Conservation (phyloP, 1,140 invertebrate species). For the Apis florea region DNA sequence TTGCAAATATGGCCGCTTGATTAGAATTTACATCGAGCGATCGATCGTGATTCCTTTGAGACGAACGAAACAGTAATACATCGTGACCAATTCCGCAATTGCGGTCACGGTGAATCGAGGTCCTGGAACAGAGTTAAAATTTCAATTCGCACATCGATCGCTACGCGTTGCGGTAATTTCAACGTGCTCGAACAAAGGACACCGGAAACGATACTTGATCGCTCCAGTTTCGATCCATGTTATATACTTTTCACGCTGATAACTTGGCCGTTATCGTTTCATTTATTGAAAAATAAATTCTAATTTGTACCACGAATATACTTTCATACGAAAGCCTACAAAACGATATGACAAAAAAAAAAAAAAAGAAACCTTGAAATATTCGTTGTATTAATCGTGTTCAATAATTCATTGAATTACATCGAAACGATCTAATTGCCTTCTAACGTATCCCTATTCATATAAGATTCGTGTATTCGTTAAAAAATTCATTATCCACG, state of each 20-base stretch:
- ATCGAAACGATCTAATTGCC: too few relatives aligned
- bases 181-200: neutral
- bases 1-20: neutral
- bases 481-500: neutral
- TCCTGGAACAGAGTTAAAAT: neutral
- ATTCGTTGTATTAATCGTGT: too few relatives aligned
- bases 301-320: too few relatives aligned
- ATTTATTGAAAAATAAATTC: too few relatives aligned
- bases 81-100: slow-evolving; percentile 13
- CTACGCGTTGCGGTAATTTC: neutral
- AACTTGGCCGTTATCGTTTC: too few relatives aligned
- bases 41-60: neutral
- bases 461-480: too few relatives aligned
- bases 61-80: neutral
- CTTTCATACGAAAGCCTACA: too few relatives aligned
- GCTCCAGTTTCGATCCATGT: neutral
- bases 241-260: neutral
- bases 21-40: slow-evolving; percentile 24
- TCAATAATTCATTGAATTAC: too few relatives aligned
- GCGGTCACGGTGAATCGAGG: neutral
- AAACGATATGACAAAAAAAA: too few relatives aligned
- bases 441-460: too few relatives aligned
- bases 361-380: too few relatives aligned
- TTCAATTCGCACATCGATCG: neutral
- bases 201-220: neutral